phyloP scores from a whole-genome alignment of 2,888 invertebrate species.

The Dastarcus helophoroides region DNA sequence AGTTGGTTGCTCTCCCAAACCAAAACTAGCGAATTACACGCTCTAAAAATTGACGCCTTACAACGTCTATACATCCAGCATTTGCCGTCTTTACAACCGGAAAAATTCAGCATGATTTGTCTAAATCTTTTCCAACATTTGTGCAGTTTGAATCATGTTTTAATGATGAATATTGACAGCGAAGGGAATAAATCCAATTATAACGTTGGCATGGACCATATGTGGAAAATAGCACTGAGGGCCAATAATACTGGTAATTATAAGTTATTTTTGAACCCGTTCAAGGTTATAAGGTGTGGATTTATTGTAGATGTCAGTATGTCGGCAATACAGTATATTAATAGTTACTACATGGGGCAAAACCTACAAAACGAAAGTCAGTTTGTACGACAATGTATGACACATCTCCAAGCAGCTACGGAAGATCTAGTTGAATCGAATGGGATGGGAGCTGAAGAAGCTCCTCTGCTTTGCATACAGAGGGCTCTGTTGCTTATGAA shows the following conservation, averaged over 20 bases:
- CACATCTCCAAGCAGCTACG: conserved; percentile 74
- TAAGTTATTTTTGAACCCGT: background rate
- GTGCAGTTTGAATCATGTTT: conserved; percentile 74
- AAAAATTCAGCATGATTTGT: conserved; percentile 85
- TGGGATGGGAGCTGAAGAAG: conserved; percentile 50
- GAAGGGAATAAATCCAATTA: conserved; percentile 37
- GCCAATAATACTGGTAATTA: conserved; percentile 79
- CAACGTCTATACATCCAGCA: conserved; percentile 81
- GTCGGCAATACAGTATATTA: conserved; percentile 89
- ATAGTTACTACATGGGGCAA: conserved; percentile 88
- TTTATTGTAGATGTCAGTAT: conserved; percentile 69
- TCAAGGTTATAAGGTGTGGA: no score
- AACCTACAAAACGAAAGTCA: conserved; percentile 84
- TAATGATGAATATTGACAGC: conserved; percentile 51
- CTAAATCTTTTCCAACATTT: conserved; percentile 84
- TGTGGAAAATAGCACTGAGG: conserved; percentile 87
- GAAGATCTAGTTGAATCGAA: conserved; percentile 48
- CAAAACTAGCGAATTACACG: conserved; percentile 85
- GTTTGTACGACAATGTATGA: conserved; percentile 89
- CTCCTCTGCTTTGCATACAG: conserved; percentile 79
- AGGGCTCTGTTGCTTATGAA: conserved; percentile 76
- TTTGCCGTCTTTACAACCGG: conserved; percentile 77
- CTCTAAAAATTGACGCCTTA: conserved; percentile 74
- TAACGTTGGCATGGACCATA: conserved; percentile 80
- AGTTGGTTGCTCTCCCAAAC: conserved; percentile 89